These are phyloP conservation scores for Cyanoderma ruficeps DNA, from an alignment of 2,113 vertebrate species.

Conservation along the genomic window DNA sequence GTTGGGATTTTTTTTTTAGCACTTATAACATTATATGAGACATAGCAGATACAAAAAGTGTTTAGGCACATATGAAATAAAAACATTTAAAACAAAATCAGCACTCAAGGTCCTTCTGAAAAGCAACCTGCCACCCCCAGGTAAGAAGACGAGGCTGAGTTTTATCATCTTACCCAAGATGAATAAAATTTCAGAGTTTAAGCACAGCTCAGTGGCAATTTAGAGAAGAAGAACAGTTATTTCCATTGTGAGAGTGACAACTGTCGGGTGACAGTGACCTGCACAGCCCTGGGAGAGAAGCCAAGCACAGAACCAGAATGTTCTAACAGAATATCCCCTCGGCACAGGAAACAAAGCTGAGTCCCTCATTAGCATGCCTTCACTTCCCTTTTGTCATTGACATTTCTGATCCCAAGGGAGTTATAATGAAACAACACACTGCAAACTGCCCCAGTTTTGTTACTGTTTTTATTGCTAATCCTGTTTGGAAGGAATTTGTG, in stretches of 20 bases:
- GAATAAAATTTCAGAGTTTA: not conserved
- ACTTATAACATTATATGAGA: not conserved
- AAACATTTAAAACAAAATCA: not conserved
- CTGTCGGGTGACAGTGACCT: not conserved
- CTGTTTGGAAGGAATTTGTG: not conserved
- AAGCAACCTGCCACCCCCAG: not conserved
- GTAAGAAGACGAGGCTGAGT: not conserved
- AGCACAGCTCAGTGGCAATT: not conserved
- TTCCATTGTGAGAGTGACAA: not conserved
- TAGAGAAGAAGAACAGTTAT: not conserved
- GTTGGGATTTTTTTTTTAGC: not conserved
- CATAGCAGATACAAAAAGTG: not conserved
- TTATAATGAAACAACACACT: not conserved
- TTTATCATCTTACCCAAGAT: not conserved
- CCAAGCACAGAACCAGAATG: not conserved
- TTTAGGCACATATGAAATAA: not conserved
- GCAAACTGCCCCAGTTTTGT: not conserved
- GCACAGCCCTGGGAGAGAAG: not conserved
- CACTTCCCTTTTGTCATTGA: not conserved
- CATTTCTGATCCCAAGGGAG: constrained; percentile 14
- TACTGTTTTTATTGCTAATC: constrained; percentile 36
- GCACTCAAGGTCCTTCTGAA: not conserved
- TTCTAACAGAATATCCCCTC: not conserved
- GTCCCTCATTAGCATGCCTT: not conserved
- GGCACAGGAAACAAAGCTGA: not conserved